Percentiles rank a stretch among this genome's conserved stretches.
phyloP scores from a whole-genome alignment of 2,113 vertebrate genomes.

The Probosciger aterrimus region DNA sequence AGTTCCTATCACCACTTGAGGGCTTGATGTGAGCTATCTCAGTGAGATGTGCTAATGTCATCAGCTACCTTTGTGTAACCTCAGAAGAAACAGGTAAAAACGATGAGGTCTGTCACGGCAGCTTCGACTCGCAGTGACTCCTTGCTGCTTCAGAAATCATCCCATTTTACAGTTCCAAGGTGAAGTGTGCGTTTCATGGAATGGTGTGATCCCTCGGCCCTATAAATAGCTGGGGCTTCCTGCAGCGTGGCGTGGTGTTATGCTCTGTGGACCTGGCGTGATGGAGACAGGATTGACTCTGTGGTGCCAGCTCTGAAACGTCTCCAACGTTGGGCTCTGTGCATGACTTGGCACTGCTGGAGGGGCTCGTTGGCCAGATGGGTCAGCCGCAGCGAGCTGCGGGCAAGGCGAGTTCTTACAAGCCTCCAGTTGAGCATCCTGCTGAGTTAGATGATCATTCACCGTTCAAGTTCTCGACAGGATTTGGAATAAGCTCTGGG shows the following conservation, averaged over 20 bases:
- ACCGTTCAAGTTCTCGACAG: background rate
- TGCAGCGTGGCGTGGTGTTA: background rate
- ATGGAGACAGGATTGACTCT: background rate
- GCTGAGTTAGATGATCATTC: background rate
- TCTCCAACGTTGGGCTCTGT: background rate
- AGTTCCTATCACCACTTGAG: background rate
- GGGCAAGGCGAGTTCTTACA: accelerated
- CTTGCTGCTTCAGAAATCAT: background rate
- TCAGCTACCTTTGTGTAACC: background rate
- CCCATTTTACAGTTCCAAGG: accelerated
- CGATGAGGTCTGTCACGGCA: accelerated
- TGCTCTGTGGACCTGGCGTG: background rate
- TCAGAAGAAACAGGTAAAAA: background rate
- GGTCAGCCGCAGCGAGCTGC: background rate
- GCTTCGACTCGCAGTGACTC: background rate
- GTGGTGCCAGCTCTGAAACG: background rate
- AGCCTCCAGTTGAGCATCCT: background rate
- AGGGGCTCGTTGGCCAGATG: background rate
- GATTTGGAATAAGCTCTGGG: background rate
- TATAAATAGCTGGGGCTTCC: background rate
- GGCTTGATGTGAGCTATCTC: background rate
- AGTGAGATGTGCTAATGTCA: background rate
- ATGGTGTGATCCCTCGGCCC: background rate
- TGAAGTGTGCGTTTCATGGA: background rate
- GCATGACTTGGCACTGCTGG: background rate